Base-by-base conservation (phyloP, 1,140 invertebrate species). In the Achroia grisella region DNA sequence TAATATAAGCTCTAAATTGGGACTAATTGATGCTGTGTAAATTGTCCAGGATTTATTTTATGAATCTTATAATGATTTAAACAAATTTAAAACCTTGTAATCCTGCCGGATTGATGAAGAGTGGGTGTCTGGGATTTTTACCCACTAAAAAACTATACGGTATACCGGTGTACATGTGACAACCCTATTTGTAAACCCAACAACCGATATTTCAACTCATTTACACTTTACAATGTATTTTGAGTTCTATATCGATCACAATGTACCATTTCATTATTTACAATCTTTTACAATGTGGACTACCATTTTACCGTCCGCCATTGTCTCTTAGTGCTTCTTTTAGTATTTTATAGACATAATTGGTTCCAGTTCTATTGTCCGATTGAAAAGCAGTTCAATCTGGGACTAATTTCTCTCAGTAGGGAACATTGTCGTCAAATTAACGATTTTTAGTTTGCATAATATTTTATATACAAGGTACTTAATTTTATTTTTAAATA, bases 331-430 rank as follows among this genome's bases (percentile, higher is more conserved):
- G 44, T 52, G 44, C 34, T 32, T 17, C 52, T 43, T 57, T 64
- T 63, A 52, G 45, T 51, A 64, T 68, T 71, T 63, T 68, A 71
- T 48, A 36, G 43, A 33, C 14, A 35, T 65, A 71, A 76, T 73
- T 72, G 67, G 62, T 71, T 62, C 46, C 46, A 43, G 44, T 41
- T 41, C 31, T 40, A 39, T 53, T 56, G 43, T 53, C 35, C 42
- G 44, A 28, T 23, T 50, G 10, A 49, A 50, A 55, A 43, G 48
- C 35, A 28, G 52, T 51, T 45, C 48, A 45, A 35, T 52, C 55
- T 58, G 57, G 60, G 40, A 44, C 52, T 59, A 52, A 67, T 63
- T 69, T 30, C 39, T 29, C 10, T 35, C 40, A 44, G 27, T 36
- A 36, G 15, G 10, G 43, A 41, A 47, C 36, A 34, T 36, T 37